phyloP scores from a whole-genome alignment of 1,140 invertebrate genomes.

The Parasteatoda tepidariorum region DNA sequence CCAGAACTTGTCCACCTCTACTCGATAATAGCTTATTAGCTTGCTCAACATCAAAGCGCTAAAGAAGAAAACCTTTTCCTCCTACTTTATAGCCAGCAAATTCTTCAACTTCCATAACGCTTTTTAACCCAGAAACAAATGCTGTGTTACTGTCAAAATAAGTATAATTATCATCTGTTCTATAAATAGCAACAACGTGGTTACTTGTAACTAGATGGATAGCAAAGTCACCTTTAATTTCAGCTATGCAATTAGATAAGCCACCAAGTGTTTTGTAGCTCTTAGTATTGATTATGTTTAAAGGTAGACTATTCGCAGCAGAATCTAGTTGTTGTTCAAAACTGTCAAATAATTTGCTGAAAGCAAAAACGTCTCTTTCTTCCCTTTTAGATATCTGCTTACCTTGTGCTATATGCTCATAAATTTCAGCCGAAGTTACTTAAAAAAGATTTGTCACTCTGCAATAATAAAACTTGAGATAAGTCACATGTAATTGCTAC shows the following conservation, averaged over 20 bases:
- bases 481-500: constrained; percentile 32
- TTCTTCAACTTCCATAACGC: constrained; percentile 40
- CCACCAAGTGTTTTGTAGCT: constrained; percentile 33
- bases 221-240: constrained; percentile 37
- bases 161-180: constrained; percentile 8
- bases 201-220: constrained; percentile 42
- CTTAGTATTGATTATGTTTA: constrained; percentile 40
- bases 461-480: constrained; percentile 48
- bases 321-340: constrained; percentile 36
- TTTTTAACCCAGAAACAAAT: constrained; percentile 42
- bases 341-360: constrained; percentile 41
- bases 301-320: constrained; percentile 38
- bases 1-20: constrained; percentile 32
- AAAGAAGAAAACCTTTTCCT: constrained; percentile 38
- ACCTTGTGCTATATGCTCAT: constrained; percentile 49
- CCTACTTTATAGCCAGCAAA: constrained; percentile 46
- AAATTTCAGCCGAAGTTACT: constrained; percentile 46
- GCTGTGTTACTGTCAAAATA: constrained; percentile 2
- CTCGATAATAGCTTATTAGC: constrained; percentile 35
- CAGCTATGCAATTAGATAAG: constrained; percentile 52
- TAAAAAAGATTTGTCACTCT: constrained; percentile 51
- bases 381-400: constrained; percentile 43
- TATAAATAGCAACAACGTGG: constrained; percentile 43
- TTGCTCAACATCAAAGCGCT: constrained; percentile 38
- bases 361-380: constrained; percentile 52